Conservation (phyloP, 2,113 vertebrate genomes). For the Colaptes auratus region DNA sequence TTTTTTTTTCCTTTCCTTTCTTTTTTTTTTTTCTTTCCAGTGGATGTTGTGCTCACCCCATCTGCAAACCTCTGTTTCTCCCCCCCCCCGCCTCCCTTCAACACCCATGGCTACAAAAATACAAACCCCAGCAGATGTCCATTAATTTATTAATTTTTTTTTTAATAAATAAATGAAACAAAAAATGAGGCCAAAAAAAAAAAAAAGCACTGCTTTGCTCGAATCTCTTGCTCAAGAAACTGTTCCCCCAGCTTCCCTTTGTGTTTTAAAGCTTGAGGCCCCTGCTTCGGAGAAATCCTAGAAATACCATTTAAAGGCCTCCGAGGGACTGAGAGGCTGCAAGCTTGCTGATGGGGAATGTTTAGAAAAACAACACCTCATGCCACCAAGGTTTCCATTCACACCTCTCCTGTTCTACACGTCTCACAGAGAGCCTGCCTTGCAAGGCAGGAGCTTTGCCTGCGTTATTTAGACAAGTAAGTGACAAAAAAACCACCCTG, state of each 20-base stretch:
- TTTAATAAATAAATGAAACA: background rate
- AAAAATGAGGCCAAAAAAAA: background rate
- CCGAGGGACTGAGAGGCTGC: conserved; percentile 21
- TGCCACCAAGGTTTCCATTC: conserved; percentile 63
- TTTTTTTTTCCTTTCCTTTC: background rate
- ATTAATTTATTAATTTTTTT: background rate
- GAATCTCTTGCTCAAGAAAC: conserved; percentile 38
- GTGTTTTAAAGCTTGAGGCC: conserved; percentile 61
- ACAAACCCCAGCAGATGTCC: conserved; percentile 44
- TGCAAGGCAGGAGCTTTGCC: conserved; percentile 33
- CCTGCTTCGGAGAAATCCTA: conserved; percentile 50
- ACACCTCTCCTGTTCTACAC: conserved; percentile 23
- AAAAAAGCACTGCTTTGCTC: conserved; percentile 24
- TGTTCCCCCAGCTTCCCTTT: conserved; percentile 33
- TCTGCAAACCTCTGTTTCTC: conserved; percentile 11
- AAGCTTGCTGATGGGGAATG: conserved; percentile 62
- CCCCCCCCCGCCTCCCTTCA: background rate
- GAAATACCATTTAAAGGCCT: conserved; percentile 66
- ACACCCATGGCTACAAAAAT: background rate
- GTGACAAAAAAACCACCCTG: conserved; percentile 35
- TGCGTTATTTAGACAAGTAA: conserved; percentile 47
- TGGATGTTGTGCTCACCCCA: conserved; percentile 40
- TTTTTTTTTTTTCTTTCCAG: conserved; percentile 6
- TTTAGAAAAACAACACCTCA: conserved; percentile 69
- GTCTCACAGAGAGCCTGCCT: background rate